Base-by-base conservation (phyloP, 2,888 invertebrate genomes). In the Brachyptera putata region DNA sequence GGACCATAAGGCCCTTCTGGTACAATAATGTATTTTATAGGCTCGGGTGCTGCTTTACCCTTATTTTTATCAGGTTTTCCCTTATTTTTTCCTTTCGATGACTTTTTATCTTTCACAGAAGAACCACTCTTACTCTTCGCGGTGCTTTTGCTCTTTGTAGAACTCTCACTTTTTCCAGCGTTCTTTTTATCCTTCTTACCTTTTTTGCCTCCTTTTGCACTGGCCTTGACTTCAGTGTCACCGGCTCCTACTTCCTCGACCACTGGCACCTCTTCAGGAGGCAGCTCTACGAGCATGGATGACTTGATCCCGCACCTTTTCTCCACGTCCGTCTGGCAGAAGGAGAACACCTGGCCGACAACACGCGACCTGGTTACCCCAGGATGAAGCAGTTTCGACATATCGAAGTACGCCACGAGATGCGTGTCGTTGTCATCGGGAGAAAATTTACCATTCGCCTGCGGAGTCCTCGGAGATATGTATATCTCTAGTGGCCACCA, bases 371-470 rank as follows among this genome's bases (percentile, higher is more conserved):
- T 71, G 13, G 67, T 69, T 24, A 73, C 71, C 59, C 75, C 75
- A 11, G 75, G 75, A 69, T 74, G 74, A 24, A 75, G 61, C 24
- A 76, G 64, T 21, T 69, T 63, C 4, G 71, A 69, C 14, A 75
- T 60, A 67, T 75, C 73, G 13, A 73, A 60, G 22, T 71, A 63
- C 1, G 70, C 70, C 73, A 74, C 74, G 7, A 73, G 67, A 64
- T 76, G 75, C 46, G 75, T 65, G 63, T 60, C 70, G 25, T 67
- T 67, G 25, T 65, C 67, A n/a, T n/a, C n/a, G n/a, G n/a, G n/a
- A n/a, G n/a, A n/a, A n/a, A n/a, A n/a, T n/a, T n/a, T n/a, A 30
- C 56, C 49, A 2, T 21, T 24, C 9, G 13, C 21, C 24, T 16
- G 7, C 21, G n/a, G 21, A 11, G 5, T 9, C 25, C 65, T 62